These are phyloP conservation scores for Ophiothrix spiculata DNA, from an alignment of 35 echinoderm and acorn worm genomes.

Conservation along the genomic window DNA sequence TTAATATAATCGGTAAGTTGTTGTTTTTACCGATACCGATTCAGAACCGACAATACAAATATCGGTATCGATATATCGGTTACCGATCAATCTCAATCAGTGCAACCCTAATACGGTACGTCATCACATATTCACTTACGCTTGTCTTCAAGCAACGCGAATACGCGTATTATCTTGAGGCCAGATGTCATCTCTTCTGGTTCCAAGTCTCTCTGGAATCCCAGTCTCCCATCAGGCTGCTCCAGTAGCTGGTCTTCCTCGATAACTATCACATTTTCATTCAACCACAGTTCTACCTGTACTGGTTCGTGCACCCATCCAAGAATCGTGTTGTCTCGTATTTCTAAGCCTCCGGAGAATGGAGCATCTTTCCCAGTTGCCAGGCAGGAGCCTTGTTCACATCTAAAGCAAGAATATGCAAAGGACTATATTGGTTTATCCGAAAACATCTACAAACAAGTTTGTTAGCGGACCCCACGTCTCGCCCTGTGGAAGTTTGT, in stretches of 20 bases:
- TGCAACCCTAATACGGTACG: too few relatives aligned
- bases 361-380: constrained; percentile 38
- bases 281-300: constrained; percentile 40
- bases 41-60: too few relatives aligned
- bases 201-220: constrained; percentile 54
- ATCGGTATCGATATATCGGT: too few relatives aligned
- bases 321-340: constrained; percentile 30
- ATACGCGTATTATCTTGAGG: constrained; percentile 59
- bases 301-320: constrained; percentile 50
- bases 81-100: too few relatives aligned
- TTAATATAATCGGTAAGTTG: too few relatives aligned
- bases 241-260: constrained; percentile 49
- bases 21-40: too few relatives aligned
- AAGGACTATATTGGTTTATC: background rate
- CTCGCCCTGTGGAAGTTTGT: too few relatives aligned
- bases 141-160: constrained; percentile 43
- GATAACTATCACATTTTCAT: constrained; percentile 30
- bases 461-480: background rate
- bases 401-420: too few relatives aligned
- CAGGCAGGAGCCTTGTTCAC: constrained; percentile 34
- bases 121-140: constrained; percentile 41
- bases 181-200: constrained; percentile 61
- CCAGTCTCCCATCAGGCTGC: constrained; percentile 70
- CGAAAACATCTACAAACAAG: background rate
- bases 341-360: constrained; percentile 37